phyloP scores from a whole-genome alignment of 2,797 vertebrate species.

The Pseudopleuronectes americanus region DNA sequence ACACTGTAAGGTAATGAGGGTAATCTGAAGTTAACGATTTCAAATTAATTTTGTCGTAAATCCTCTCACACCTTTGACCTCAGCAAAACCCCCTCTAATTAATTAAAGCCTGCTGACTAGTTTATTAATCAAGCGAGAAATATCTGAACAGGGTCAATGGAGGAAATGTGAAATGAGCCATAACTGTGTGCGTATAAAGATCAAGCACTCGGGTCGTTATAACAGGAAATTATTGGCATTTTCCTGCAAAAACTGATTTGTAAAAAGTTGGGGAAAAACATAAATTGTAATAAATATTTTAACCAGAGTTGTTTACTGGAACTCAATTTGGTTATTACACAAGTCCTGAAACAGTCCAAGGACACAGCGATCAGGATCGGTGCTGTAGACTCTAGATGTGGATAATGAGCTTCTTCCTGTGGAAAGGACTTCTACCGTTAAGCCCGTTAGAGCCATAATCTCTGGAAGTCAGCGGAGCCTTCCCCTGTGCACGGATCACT shows the following conservation, averaged over 20 bases:
- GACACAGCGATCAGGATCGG: slow-evolving; percentile 47
- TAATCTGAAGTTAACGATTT: slow-evolving; percentile 65
- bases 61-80: slow-evolving; percentile 37
- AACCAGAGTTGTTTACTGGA: neutral
- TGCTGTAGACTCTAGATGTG: slow-evolving; percentile 47
- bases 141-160: neutral
- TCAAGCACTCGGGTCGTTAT: neutral
- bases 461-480: slow-evolving; percentile 44
- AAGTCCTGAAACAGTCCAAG: slow-evolving; percentile 48
- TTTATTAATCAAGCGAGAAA: slow-evolving; percentile 2
- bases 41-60: slow-evolving; percentile 45
- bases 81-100: slow-evolving; percentile 33
- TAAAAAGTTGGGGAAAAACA: neutral
- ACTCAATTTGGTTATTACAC: slow-evolving; percentile 39
- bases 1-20: slow-evolving; percentile 48
- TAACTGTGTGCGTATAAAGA: neutral
- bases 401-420: slow-evolving; percentile 75
- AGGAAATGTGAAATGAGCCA: neutral
- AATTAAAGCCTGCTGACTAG: slow-evolving; percentile 17
- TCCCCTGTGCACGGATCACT: slow-evolving; percentile 59
- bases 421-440: slow-evolving; percentile 67
- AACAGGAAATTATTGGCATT: neutral
- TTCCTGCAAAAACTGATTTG: neutral
- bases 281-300: neutral
- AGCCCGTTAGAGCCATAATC: slow-evolving; percentile 78